Base-by-base conservation (phyloP, 1,140 invertebrate genomes). In the Tigriopus japonicus region DNA sequence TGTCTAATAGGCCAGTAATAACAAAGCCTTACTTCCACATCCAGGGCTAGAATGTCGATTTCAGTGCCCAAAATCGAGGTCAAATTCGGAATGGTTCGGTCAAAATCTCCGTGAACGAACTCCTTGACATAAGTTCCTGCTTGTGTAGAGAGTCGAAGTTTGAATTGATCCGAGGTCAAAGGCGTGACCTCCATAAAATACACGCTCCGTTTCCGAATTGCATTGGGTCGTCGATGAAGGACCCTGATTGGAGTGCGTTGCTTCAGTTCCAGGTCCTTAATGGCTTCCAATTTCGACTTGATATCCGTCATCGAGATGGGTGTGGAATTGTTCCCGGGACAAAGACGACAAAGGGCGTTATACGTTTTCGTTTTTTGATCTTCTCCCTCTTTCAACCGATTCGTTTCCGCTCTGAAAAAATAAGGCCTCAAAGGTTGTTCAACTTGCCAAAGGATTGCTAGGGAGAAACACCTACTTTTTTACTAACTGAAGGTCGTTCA, bases 121-220 rank as follows among this genome's bases (percentile, higher is more conserved):
- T 98, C 93, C 74, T 98, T 98, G 0, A 98, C 80, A 69, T 97
- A 97, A 1, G 90, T 95, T 43, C 92, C 93, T 43, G 92, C 91
- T 72, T 94, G 85, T 13, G 89, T 92, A 54, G 77, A 79, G 0
- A 95, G 62, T 63, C 24, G 49, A 3, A 58, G 42, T 41, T 41
- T 70, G 66, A 89, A 80, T 58, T 28, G 14, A 14, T 42, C 24
- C 28, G 15, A 19, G 12, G 24, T 14, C n/a, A 58, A 58, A 6
- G 62, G 62, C 54, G 66, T 62, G 1, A 78, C 78, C 17, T 74
- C 72, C 40, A 89, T 75, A 9, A 75, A 71, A 65, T 83, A 73
- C 63, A 91, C 79, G 0, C 71, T 75, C 63, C 81, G 76, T 6
- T 72, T 70, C 56, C 87, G 73, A 21, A 77, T 73, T 13, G 80